Evolutionary conservation across 2,888 invertebrate genomes (phyloP).

Genomic region (Acholoe squamosa): DNA sequence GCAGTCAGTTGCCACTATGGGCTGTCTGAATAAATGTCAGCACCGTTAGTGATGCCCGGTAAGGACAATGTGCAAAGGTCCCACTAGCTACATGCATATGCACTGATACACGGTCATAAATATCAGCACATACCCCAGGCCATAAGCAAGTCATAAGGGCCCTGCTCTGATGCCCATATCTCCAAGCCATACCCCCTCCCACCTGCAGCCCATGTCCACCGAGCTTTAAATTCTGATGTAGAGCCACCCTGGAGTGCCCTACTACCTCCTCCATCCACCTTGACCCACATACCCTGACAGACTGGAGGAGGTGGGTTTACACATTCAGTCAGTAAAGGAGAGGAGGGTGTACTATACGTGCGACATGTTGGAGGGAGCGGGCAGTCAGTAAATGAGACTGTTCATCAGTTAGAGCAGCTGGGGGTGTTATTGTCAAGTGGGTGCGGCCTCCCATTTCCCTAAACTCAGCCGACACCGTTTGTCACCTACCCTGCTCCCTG

Average conservation of each 20-base stretch:
- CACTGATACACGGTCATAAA: too few species aligned
- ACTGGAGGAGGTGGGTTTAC: too few species aligned
- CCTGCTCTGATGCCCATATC: too few species aligned
- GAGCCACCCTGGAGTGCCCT: not conserved
- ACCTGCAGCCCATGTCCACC: too few species aligned
- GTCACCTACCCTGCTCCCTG: not conserved
- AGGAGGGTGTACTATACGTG: not conserved
- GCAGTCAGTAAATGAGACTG: conserved; percentile 25
- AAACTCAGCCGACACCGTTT: conserved; percentile 6
- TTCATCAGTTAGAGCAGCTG: conserved; percentile 36
- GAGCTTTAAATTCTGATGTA: too few species aligned
- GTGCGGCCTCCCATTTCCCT: conserved; percentile 31
- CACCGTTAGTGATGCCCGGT: not conserved
- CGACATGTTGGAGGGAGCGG: not conserved
- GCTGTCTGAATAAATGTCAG: conserved; percentile 10
- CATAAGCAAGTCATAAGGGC: too few species aligned
- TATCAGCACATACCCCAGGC: too few species aligned
- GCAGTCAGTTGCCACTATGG: not conserved
- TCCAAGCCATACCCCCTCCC: too few species aligned
- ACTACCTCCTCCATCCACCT: not conserved
- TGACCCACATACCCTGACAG: not conserved
- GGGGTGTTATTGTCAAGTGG: conserved; percentile 56
- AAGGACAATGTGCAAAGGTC: conserved; percentile 25
- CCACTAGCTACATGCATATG: not conserved
- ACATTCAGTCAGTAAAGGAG: not conserved